Percentiles rank a stretch among this genome's conserved stretches.
These are phyloP conservation scores for Archocentrus centrarchus DNA, from an alignment of 2,113 vertebrate species.

Conservation along the genomic window DNA sequence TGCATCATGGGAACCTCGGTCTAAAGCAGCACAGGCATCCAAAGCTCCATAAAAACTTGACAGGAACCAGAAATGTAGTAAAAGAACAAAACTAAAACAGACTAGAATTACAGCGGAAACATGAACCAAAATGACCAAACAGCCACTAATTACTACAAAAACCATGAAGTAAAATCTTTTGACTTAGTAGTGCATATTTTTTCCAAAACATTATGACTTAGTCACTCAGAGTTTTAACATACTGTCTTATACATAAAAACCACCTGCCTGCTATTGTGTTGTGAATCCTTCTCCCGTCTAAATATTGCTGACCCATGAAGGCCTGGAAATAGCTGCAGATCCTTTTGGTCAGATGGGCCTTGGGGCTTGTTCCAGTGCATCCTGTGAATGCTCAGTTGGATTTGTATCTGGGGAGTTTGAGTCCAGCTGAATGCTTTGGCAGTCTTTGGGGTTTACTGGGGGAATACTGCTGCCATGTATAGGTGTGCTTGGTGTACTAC, in stretches of 20 bases:
- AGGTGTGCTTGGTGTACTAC: not conserved
- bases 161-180: too few species aligned
- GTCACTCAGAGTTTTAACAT: not conserved
- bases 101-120: not conserved
- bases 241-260: not conserved
- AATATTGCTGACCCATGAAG: too few species aligned
- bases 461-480: not conserved
- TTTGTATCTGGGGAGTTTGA: not conserved
- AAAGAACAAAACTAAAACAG: not conserved
- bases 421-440: not conserved
- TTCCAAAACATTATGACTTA: not conserved
- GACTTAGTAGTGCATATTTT: too few species aligned
- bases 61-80: not conserved
- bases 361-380: not conserved
- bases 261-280: not conserved
- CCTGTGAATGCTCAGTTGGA: not conserved
- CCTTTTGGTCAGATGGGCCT: not conserved
- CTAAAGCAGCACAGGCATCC: not conserved
- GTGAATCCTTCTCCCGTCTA: too few species aligned
- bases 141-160: too few species aligned
- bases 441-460: slow-evolving; percentile 1
- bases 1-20: too few species aligned
- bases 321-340: not conserved
- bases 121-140: not conserved
- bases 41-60: not conserved